These are phyloP conservation scores for Molossus molossus DNA, from an alignment of 2,797 vertebrate genomes.

Conservation along the genomic window DNA sequence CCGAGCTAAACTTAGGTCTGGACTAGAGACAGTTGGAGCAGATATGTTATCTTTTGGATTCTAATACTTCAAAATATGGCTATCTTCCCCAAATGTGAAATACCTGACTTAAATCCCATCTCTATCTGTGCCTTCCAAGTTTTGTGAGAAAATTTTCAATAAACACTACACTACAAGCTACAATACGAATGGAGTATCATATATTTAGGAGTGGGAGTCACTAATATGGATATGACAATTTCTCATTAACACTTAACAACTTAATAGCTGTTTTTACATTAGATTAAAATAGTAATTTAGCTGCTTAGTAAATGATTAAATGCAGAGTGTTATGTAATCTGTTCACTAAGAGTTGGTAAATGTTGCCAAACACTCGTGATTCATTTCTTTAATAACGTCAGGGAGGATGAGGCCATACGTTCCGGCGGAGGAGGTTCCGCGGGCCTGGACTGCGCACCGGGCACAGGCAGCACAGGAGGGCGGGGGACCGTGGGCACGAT, in stretches of 20 bases:
- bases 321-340: constrained; percentile 85
- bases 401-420: constrained; percentile 70
- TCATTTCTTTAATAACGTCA: constrained; percentile 84
- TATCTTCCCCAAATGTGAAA: constrained; percentile 83
- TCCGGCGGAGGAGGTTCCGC: constrained; percentile 58
- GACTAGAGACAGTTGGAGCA: constrained; percentile 11
- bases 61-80: constrained; percentile 55
- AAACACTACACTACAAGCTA: constrained; percentile 67
- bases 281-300: constrained; percentile 89
- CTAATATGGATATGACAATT: constrained; percentile 87
- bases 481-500: not conserved
- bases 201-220: constrained; percentile 87
- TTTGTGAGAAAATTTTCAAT: constrained; percentile 85
- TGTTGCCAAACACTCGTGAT: constrained; percentile 85
- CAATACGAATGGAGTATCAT: constrained; percentile 85
- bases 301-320: constrained; percentile 88
- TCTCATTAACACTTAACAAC: constrained; percentile 88
- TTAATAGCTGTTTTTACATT: constrained; percentile 88
- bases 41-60: not conserved
- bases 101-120: constrained; percentile 72
- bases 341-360: constrained; percentile 84
- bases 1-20: constrained; percentile 11
- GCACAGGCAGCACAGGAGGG: not conserved
- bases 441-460: not conserved
- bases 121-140: constrained; percentile 76